Evolutionary conservation across 2,797 vertebrate genomes (phyloP).

Genomic region (Scomberomorus guttatus): DNA sequence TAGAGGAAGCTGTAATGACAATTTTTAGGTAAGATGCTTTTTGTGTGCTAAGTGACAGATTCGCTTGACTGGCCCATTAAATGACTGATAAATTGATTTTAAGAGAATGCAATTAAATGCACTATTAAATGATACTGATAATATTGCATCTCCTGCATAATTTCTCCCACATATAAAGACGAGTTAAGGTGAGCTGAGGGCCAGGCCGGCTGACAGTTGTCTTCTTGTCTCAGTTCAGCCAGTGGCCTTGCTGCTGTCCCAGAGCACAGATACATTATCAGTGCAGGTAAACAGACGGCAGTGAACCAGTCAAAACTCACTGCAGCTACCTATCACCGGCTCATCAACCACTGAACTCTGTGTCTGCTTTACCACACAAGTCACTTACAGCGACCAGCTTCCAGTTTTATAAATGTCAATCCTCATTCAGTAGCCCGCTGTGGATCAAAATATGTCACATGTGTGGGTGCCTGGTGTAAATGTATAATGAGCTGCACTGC

Average conservation of each 20-base stretch:
- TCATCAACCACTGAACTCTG: background rate
- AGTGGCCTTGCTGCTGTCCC: slow-evolving; percentile 52
- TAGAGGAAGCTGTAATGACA: background rate
- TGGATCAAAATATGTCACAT: background rate
- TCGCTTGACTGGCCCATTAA: background rate
- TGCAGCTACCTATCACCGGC: slow-evolving; percentile 7
- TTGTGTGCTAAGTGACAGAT: too few relatives aligned
- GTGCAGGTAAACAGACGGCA: slow-evolving; percentile 43
- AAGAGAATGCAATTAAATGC: background rate
- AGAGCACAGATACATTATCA: slow-evolving; percentile 58
- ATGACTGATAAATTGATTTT: background rate
- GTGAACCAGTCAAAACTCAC: slow-evolving; percentile 60
- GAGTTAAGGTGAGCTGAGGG: background rate
- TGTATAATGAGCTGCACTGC: background rate
- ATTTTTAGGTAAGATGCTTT: background rate
- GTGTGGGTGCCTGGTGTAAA: background rate
- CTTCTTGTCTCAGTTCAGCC: background rate
- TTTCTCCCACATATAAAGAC: background rate
- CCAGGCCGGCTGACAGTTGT: background rate
- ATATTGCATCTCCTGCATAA: background rate
- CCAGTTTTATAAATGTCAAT: background rate
- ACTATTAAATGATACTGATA: background rate
- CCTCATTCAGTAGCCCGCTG: background rate
- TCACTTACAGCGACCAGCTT: background rate
- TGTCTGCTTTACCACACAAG: background rate